These are phyloP conservation scores for Siderastrea siderea DNA, from an alignment of 92 coral and sea anemone species.

Conservation along the genomic window DNA sequence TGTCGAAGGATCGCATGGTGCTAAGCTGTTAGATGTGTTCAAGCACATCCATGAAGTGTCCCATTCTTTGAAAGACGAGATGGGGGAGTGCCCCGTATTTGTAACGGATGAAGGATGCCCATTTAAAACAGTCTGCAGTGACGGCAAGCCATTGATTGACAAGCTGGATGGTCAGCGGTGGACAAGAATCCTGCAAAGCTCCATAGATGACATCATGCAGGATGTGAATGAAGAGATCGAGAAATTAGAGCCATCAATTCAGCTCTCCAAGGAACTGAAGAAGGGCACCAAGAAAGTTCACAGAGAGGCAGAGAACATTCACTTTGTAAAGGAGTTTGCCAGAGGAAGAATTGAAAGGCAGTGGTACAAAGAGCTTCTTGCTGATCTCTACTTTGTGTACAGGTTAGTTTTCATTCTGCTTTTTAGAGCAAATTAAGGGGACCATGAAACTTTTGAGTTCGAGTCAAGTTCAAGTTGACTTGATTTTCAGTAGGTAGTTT, in stretches of 20 bases:
- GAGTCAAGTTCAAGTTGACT: too few species aligned
- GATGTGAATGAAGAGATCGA: constrained; percentile 67
- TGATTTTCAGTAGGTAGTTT: too few species aligned
- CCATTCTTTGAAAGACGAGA: constrained; percentile 78
- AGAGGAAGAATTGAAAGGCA: constrained; percentile 87
- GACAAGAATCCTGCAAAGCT: constrained; percentile 81
- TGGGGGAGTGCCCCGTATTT: constrained; percentile 96
- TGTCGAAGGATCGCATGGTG: constrained; percentile 83
- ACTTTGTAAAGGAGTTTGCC: constrained; percentile 87
- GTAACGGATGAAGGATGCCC: constrained; percentile 90
- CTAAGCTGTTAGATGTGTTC: constrained; percentile 81
- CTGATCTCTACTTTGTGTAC: constrained; percentile 94
- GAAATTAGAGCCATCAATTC: constrained; percentile 74
- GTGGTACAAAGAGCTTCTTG: constrained; percentile 85
- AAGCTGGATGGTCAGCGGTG: constrained; percentile 85
- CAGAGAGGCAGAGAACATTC: constrained; percentile 88
- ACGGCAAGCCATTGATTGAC: constrained; percentile 90
- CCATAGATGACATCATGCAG: constrained; percentile 59
- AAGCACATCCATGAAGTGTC: constrained; percentile 86
- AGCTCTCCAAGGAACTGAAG: constrained; percentile 88
- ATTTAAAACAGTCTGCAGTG: constrained; percentile 96
- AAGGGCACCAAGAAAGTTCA: constrained; percentile 85
- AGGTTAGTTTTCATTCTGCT: constrained; percentile 58
- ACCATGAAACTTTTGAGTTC: too few species aligned
- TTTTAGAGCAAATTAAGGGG: not conserved